Evolutionary conservation across 1,140 invertebrate genomes (phyloP).

Genomic region (Saccostrea echinata): DNA sequence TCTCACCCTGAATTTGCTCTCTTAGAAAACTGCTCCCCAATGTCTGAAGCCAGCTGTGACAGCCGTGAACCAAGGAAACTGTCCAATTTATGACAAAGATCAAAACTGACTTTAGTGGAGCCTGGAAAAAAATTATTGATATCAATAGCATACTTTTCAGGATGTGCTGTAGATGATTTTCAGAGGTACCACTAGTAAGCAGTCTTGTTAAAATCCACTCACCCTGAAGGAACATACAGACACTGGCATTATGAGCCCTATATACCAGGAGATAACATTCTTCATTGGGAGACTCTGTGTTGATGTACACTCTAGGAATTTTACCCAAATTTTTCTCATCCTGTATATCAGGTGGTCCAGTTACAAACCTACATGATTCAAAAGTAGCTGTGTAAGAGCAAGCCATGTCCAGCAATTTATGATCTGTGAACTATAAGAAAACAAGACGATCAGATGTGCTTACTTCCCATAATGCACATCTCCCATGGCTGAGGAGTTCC

Average conservation of each 20-base stretch:
- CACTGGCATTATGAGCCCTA: conserved; percentile 87
- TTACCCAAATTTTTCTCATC: conserved; percentile 84
- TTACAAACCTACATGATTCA: conserved; percentile 84
- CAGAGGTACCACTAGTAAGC: neutral
- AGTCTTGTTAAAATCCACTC: neutral
- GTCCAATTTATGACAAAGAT: conserved; percentile 86
- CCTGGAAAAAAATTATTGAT: conserved; percentile 59
- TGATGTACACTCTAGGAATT: conserved; percentile 87
- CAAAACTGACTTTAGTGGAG: conserved; percentile 81
- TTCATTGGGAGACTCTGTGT: conserved; percentile 82
- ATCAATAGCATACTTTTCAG: neutral
- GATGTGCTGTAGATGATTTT: neutral
- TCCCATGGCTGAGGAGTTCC: conserved; percentile 76
- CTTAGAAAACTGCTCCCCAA: conserved; percentile 86
- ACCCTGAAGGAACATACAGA: conserved; percentile 85
- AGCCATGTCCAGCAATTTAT: neutral
- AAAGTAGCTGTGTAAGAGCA: too few species aligned
- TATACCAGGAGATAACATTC: conserved; percentile 89
- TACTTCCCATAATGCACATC: conserved; percentile 83
- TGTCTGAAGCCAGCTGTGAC: conserved; percentile 86
- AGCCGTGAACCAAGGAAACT: conserved; percentile 86
- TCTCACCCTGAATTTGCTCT: conserved; percentile 55
- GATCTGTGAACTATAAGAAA: neutral
- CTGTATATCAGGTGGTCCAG: conserved; percentile 85
- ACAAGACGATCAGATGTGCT: conserved; percentile 54